Conservation (phyloP, 2,113 vertebrate genomes). For the Diphyllodes magnificus region DNA sequence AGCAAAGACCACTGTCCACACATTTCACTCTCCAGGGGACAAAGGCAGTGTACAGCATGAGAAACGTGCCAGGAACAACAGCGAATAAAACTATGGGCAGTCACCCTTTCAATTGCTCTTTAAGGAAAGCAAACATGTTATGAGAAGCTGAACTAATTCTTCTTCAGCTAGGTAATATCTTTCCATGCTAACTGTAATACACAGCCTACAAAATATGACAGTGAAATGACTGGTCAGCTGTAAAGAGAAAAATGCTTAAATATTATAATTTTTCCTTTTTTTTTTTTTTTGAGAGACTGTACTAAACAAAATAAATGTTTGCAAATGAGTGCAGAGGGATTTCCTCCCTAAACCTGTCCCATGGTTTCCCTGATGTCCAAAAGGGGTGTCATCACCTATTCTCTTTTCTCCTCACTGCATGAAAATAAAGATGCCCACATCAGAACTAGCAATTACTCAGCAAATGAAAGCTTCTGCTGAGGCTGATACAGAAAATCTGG, state of each 20-base stretch:
- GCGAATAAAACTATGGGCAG: background rate
- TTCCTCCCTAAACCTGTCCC: background rate
- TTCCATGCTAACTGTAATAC: background rate
- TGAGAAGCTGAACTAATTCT: background rate
- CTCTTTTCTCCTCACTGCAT: background rate
- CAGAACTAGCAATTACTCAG: background rate
- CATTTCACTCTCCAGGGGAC: background rate
- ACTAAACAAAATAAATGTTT: background rate
- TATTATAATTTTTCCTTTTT: background rate
- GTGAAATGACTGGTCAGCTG: background rate
- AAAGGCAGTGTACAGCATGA: background rate
- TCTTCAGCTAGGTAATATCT: background rate
- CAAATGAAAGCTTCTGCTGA: background rate
- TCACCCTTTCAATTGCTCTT: background rate
- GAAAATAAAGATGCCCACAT: background rate
- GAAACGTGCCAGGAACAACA: background rate
- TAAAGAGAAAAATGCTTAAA: background rate
- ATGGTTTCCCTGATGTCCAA: background rate
- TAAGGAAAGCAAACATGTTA: background rate
- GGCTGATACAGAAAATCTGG: background rate
- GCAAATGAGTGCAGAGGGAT: background rate
- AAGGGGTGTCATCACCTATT: background rate
- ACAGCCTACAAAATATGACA: background rate
- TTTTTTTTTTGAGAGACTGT: background rate
- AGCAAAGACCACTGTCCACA: background rate